Evolutionary conservation across 2,113 vertebrate species (phyloP), one percentile per base, ranked within the genome.

Genomic region (Daboia siamensis): DNA sequence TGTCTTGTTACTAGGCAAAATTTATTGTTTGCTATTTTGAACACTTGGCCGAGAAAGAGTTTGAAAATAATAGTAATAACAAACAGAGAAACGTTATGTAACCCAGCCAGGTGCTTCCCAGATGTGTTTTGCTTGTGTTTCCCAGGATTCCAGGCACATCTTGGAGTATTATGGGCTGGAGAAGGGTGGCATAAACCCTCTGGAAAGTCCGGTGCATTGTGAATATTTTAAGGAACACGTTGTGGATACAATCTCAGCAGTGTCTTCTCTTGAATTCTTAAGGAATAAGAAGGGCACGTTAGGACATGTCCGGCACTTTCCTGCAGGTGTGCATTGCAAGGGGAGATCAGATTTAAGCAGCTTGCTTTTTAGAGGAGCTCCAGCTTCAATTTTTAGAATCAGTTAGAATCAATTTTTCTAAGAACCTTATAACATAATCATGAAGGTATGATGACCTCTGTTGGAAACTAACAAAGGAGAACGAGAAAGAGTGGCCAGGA

Each of bases 391-490:
- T 39, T 39, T 39, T 39, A 39, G 39, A 39, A 39, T 39, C 39
- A 39, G 39, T 39, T 39, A 21, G 26, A 90, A 69, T 17, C 15
- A n/a, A 8, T 26, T 26, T 51, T 74, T 64, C 46, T 93, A 94
- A 95, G 93, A 92, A 95, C 96, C 93, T 94, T 90, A 89, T 87
- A 93, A 92, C 95, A 92, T 94, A 93, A 94, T 92, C 95, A 94
- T 86, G 89, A 89, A 0, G 91, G 88, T 74, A 80, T n/a, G 69
- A 94, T 93, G 95, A 94, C 94, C 95, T 95, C 94, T 94, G 95
- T 97, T 96, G 96, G 97, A 97, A 97, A 97, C 92, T 95, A 94
- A 20, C 33, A 10, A 33, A 17, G 15, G 6, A 21, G 13, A 88
- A 54, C 0, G 20, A 56, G n/a, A 39, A 56, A 23, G 20, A 12